Evolutionary conservation across 2,113 vertebrate genomes (phyloP).

Genomic region (Cochlearius cochlearius): DNA sequence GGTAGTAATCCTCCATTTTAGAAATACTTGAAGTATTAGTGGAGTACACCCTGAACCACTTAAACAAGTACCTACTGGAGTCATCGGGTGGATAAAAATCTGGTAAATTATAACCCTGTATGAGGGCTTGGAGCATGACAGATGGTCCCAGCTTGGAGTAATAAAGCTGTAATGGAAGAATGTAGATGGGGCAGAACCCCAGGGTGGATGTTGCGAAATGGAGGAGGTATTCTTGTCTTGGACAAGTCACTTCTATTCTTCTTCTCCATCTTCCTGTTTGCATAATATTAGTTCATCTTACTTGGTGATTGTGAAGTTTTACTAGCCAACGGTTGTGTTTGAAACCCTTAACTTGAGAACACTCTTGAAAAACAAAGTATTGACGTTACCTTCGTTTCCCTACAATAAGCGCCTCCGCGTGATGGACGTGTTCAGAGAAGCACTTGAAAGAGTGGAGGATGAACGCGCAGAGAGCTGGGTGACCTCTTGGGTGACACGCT

Average conservation of each 20-base stretch:
- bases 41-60: conserved; percentile 5
- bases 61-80: conserved; percentile 29
- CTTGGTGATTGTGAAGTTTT: background rate
- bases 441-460: background rate
- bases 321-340: background rate
- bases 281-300: background rate
- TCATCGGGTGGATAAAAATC: background rate
- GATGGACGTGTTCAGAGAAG: background rate
- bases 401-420: background rate
- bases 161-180: conserved; percentile 14
- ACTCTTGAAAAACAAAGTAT: background rate
- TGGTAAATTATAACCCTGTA: background rate
- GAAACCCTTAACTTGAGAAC: background rate
- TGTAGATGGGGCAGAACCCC: conserved; percentile 12
- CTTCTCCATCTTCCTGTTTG: conserved; percentile 50
- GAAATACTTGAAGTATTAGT: background rate
- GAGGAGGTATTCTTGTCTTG: conserved; percentile 27
- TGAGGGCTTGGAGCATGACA: background rate
- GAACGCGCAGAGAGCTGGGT: background rate
- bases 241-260: conserved; percentile 50
- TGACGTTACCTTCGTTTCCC: background rate
- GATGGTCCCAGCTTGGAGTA: conserved; percentile 37
- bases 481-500: background rate
- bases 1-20: background rate
- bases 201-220: background rate